A percentile compares a stretch with the other conserved stretches of the same genome.
Evolutionary conservation across 2,888 invertebrate species (phyloP).

Genomic region (Clostera curtula): DNA sequence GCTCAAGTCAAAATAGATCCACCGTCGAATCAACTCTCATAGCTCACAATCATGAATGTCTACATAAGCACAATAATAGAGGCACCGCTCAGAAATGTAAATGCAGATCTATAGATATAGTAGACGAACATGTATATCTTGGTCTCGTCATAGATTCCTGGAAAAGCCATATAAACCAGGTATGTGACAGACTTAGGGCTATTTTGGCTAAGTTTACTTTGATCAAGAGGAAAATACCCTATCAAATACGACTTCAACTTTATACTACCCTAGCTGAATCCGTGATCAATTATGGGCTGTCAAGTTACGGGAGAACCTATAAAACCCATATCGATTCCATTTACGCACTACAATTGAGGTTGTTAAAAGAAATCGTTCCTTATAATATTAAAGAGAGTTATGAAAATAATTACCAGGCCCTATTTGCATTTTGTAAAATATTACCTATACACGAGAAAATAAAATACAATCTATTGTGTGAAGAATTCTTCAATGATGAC

Average conservation of each 20-base stretch:
- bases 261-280: conserved; percentile 2
- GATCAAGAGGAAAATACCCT: conserved; percentile 2
- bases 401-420: neutral
- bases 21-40: too few species aligned
- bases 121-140: neutral
- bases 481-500: too few species aligned
- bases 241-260: neutral
- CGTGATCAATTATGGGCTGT: neutral
- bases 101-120: too few species aligned
- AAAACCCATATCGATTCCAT: conserved; percentile 1
- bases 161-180: neutral
- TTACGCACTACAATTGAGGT: conserved; percentile 1
- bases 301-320: conserved; percentile 2
- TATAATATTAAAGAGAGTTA: conserved; percentile 1
- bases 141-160: neutral
- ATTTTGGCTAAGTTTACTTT: conserved; percentile 1
- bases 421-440: conserved; percentile 1
- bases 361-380: conserved; percentile 3
- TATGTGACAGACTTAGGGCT: neutral
- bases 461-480: too few species aligned
- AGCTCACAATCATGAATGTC: too few species aligned
- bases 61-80: too few species aligned
- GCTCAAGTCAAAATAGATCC: too few species aligned
- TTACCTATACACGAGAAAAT: too few species aligned
- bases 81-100: too few species aligned